Percentiles rank a stretch among this genome's conserved stretches.
Evolutionary conservation across 2,113 vertebrate genomes (phyloP).

Genomic region (Indicator maculatus): DNA sequence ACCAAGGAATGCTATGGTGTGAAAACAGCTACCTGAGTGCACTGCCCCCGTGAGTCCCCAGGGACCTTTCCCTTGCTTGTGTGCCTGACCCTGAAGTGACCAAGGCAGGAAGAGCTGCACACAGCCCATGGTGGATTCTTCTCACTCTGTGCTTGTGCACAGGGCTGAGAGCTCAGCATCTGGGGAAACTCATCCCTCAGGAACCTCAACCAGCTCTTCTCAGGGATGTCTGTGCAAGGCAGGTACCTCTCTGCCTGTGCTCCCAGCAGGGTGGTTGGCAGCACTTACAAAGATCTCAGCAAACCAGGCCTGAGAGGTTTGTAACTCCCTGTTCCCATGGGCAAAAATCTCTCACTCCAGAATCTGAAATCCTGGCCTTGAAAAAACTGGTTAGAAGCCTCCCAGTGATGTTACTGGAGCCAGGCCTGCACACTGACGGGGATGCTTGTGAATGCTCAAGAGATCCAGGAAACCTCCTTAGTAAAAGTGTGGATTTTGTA

Average conservation of each 20-base stretch:
- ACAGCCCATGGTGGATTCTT: background rate
- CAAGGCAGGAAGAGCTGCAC: background rate
- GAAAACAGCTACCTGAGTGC: background rate
- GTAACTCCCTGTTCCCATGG: background rate
- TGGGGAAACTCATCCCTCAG: background rate
- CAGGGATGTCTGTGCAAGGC: background rate
- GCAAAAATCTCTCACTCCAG: background rate
- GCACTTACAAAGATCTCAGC: background rate
- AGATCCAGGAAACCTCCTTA: background rate
- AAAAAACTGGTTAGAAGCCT: background rate
- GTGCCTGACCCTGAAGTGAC: background rate
- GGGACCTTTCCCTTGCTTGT: background rate
- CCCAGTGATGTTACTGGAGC: background rate
- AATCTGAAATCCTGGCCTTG: background rate
- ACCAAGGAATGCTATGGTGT: background rate
- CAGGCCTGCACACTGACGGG: background rate
- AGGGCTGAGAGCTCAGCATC: background rate
- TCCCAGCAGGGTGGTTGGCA: conserved; percentile 1
- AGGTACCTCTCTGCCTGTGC: background rate
- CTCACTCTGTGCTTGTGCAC: background rate
- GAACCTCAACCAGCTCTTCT: background rate
- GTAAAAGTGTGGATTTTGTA: background rate
- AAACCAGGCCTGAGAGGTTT: background rate
- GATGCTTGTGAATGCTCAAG: background rate
- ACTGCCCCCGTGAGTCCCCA: background rate